Percentiles rank a stretch among this genome's conserved stretches.
Evolutionary conservation across 2,888 invertebrate species (phyloP).

Genomic region (Mythimna ferrago): DNA sequence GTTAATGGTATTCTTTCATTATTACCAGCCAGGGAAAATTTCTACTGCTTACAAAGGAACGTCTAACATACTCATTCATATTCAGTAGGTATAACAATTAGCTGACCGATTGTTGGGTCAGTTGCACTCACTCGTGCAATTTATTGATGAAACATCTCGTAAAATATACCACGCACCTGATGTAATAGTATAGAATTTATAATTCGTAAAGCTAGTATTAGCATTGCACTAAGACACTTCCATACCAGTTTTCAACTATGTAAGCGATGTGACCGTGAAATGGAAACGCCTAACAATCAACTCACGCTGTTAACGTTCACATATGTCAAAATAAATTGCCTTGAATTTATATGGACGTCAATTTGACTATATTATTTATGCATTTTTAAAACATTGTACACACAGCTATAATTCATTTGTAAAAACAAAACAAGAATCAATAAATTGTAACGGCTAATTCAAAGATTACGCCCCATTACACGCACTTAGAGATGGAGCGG

Average conservation of each 20-base stretch:
- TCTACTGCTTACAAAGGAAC: conserved; percentile 36
- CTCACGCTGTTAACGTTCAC: conserved; percentile 17
- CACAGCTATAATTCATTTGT: conserved; percentile 67
- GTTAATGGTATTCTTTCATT: conserved; percentile 82
- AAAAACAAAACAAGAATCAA: conserved; percentile 83
- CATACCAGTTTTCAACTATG: conserved; percentile 36
- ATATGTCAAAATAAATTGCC: conserved; percentile 52
- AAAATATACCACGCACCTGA: conserved; percentile 41
- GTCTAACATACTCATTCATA: conserved; percentile 49
- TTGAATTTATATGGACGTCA: conserved; percentile 37
- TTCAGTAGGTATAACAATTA: conserved; percentile 51
- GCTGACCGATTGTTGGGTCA: conserved; percentile 41
- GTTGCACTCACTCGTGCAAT: conserved; percentile 22
- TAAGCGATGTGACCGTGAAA: conserved; percentile 37
- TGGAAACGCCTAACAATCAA: conserved; percentile 18
- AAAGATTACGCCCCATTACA: conserved; percentile 86
- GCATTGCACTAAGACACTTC: conserved; percentile 26
- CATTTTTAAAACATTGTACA: conserved; percentile 39
- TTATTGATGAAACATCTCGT: conserved; percentile 53
- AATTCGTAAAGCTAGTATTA: conserved; percentile 34
- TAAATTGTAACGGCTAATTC: conserved; percentile 87
- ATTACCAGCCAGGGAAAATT: conserved; percentile 67
- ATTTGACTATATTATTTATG: conserved; percentile 36
- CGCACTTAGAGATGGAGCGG: conserved; percentile 82
- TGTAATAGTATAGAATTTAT: conserved; percentile 38